These are phyloP conservation scores for Ivindomyrus marchei DNA, from an alignment of 2,113 vertebrate species.

Conservation along the genomic window DNA sequence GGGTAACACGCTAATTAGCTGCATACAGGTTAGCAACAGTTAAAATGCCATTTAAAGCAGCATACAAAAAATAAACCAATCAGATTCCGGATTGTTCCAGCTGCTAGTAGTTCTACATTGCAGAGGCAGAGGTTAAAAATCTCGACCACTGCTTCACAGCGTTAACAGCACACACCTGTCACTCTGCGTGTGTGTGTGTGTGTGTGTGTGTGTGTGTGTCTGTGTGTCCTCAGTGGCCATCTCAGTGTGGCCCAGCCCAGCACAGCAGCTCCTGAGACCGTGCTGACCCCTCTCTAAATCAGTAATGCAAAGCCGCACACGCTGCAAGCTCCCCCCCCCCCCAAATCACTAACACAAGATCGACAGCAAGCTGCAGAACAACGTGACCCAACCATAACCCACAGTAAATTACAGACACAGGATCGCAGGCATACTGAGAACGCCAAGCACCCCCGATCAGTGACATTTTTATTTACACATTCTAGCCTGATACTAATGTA, in stretches of 20 bases:
- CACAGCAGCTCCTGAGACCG: background rate
- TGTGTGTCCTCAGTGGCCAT: background rate
- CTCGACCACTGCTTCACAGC: background rate
- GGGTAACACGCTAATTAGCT: too few relatives aligned
- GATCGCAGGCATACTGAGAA: background rate
- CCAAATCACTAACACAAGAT: background rate
- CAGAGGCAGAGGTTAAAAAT: background rate
- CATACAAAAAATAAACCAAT: background rate
- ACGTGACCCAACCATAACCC: background rate
- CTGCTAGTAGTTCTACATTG: background rate
- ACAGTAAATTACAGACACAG: background rate
- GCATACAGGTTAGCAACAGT: too few relatives aligned
- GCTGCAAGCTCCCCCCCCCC: background rate
- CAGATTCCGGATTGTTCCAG: background rate
- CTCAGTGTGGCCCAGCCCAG: background rate
- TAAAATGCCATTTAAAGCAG: background rate
- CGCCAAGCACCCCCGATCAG: background rate
- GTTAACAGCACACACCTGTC: background rate
- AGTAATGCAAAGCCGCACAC: background rate
- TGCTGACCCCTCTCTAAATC: background rate
- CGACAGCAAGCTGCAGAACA: background rate
- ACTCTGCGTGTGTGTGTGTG: too few relatives aligned
- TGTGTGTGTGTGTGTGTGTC: background rate
- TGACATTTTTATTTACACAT: background rate
- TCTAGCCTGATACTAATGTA: background rate